phyloP scores from a whole-genome alignment of 2,888 invertebrate species.

The Pterostichus madidus region DNA sequence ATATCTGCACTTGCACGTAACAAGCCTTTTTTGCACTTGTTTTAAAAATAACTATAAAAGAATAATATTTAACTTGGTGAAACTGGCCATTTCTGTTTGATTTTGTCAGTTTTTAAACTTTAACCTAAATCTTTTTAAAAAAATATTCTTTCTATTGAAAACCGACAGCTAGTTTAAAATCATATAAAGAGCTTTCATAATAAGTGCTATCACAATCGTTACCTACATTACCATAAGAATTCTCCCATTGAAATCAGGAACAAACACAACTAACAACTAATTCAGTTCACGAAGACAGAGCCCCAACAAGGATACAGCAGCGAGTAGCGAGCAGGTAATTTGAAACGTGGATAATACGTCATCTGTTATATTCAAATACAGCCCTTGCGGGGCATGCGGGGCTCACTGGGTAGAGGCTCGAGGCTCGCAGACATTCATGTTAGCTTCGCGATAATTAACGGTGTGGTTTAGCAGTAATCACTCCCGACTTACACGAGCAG shows the following conservation, averaged over 20 bases:
- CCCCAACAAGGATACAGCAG: not conserved
- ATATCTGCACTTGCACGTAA: too few relatives aligned
- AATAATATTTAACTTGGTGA: too few relatives aligned
- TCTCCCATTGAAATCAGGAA: not conserved
- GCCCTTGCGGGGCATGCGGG: not conserved
- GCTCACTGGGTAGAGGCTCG: not conserved
- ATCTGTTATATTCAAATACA: constrained; percentile 40
- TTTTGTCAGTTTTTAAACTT: too few relatives aligned
- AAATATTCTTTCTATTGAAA: too few relatives aligned
- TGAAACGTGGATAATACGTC: constrained; percentile 34
- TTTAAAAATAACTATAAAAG: too few relatives aligned
- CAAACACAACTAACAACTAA: constrained; percentile 8
- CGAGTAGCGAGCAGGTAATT: not conserved
- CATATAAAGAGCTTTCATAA: too few relatives aligned
- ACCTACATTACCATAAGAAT: not conserved
- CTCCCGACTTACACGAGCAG: constrained; percentile 70
- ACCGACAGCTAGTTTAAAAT: too few relatives aligned
- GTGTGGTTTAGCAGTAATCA: constrained; percentile 76
- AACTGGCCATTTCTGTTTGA: too few relatives aligned
- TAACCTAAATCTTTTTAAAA: too few relatives aligned
- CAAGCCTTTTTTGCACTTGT: too few relatives aligned
- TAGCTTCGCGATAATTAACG: constrained; percentile 74
- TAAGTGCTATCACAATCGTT: too few relatives aligned
- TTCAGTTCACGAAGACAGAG: not conserved
- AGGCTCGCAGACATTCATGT: constrained; percentile 28